phyloP scores from a whole-genome alignment of 1,140 invertebrate genomes.

The Polyergus mexicanus region DNA sequence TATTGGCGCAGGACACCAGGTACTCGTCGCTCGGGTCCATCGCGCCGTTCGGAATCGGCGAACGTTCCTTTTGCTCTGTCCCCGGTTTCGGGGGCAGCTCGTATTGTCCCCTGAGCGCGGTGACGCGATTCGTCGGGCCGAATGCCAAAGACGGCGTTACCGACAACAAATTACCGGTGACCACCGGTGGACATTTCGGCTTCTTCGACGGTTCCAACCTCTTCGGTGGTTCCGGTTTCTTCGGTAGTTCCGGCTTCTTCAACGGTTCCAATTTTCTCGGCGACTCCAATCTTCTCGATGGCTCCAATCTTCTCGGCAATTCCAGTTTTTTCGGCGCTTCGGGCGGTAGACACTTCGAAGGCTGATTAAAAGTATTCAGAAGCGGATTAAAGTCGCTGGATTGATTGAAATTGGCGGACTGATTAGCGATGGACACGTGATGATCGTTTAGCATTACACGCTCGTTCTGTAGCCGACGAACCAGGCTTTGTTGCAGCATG shows the following conservation, averaged over 20 bases:
- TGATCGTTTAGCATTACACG: slow-evolving; percentile 50
- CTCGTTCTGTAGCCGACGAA: slow-evolving; percentile 78
- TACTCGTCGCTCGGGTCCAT: slow-evolving; percentile 85
- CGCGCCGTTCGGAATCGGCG: slow-evolving; percentile 71
- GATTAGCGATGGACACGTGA: neutral
- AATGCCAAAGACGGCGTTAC: slow-evolving; percentile 42
- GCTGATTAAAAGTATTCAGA: slow-evolving; percentile 11
- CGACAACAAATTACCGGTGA: neutral
- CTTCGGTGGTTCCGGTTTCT: neutral
- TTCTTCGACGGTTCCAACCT: slow-evolving; percentile 59
- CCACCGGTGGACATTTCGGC: neutral
- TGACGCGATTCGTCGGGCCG: slow-evolving; percentile 66
- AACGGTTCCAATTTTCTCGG: neutral
- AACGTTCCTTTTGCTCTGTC: slow-evolving; percentile 64
- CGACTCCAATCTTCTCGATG: slow-evolving; percentile 16
- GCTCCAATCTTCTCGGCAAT: slow-evolving; percentile 46
- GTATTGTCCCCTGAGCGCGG: slow-evolving; percentile 65
- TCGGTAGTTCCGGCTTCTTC: neutral
- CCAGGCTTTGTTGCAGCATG: slow-evolving; percentile 81
- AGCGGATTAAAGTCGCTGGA: neutral
- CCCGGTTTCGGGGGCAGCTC: slow-evolving; percentile 55
- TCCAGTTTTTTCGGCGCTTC: slow-evolving; percentile 47
- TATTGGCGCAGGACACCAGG: slow-evolving; percentile 80
- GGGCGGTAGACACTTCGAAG: slow-evolving; percentile 10
- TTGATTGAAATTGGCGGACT: slow-evolving; percentile 43